Conservation (phyloP, 2,797 vertebrate genomes). For the Neoniphon sammara region DNA sequence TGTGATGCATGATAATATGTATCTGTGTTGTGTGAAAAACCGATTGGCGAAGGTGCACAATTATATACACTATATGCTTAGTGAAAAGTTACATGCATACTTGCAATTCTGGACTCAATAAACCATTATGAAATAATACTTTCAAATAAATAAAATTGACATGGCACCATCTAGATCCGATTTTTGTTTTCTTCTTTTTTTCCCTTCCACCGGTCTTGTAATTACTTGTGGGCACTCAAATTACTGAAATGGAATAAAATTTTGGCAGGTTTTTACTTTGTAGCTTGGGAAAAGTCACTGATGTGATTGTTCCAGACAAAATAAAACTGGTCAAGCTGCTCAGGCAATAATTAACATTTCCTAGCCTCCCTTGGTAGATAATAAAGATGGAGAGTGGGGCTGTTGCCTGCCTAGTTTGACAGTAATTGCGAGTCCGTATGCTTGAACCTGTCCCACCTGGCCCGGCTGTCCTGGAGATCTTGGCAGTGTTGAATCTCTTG, state of each 20-base stretch:
- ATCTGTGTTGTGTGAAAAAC: neutral
- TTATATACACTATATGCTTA: no score
- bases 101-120: neutral
- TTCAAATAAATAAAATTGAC: no score
- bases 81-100: no score
- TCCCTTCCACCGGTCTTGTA: neutral
- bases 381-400: neutral
- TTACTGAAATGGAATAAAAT: neutral
- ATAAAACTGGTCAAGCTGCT: constrained; percentile 9
- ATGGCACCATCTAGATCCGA: no score
- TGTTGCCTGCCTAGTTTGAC: neutral
- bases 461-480: constrained; percentile 77
- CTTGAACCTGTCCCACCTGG: constrained; percentile 77
- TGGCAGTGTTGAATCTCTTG: constrained; percentile 84
- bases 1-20: neutral
- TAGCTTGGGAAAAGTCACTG: neutral
- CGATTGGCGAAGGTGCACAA: no score
- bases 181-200: no score
- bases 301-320: constrained; percentile 1
- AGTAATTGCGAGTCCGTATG: neutral
- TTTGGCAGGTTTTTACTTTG: neutral
- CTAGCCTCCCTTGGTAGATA: neutral
- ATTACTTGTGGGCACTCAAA: neutral
- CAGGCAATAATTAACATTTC: constrained; percentile 17
- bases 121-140: no score